Percentiles rank a stretch among this genome's conserved stretches.
Evolutionary conservation across 2,113 vertebrate species (phyloP).

Genomic region (Terrapene triunguis): DNA sequence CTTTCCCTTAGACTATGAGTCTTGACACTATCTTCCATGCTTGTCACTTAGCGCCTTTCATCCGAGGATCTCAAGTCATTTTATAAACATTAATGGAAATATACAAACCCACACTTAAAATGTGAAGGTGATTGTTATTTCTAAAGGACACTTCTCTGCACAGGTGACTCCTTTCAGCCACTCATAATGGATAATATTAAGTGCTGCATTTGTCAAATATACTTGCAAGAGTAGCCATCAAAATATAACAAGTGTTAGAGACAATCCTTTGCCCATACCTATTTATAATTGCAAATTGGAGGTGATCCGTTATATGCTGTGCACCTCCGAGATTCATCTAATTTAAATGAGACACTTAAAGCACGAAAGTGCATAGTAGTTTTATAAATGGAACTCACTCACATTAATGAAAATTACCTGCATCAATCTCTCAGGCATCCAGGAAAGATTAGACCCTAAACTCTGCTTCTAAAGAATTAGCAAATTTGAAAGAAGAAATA

Average conservation of each 20-base stretch:
- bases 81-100: background rate
- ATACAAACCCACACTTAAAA: background rate
- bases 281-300: background rate
- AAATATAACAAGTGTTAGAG: background rate
- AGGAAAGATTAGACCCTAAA: background rate
- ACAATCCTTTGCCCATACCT: background rate
- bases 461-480: background rate
- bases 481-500: background rate
- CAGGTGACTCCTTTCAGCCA: background rate
- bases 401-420: background rate
- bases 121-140: background rate
- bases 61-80: background rate
- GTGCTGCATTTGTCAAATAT: background rate
- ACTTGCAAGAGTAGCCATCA: background rate
- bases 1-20: background rate
- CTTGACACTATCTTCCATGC: background rate
- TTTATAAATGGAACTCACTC: background rate
- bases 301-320: fast-evolving
- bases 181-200: fast-evolving
- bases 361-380: background rate
- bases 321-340: background rate
- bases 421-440: background rate
- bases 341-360: background rate
- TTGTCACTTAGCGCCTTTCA: background rate
- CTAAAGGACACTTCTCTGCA: background rate